Base-by-base conservation (phyloP, 2,797 vertebrate species). In the Gambusia yucatana region DNA sequence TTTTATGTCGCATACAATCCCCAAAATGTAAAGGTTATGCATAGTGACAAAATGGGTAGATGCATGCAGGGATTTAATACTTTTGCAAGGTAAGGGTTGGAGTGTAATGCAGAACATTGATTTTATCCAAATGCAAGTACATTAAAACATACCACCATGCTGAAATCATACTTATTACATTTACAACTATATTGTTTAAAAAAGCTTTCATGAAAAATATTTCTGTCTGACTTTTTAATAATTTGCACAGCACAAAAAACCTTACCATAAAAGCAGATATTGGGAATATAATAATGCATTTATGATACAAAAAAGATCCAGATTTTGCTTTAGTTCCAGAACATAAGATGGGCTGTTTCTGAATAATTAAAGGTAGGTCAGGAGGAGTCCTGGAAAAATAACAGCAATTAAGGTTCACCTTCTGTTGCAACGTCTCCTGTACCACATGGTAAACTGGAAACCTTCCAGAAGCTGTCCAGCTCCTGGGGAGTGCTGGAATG, bases 381-480 rank as follows among this genome's bases (percentile, higher is more conserved):
- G 79, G 80, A 86, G 76, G 82, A 92, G 77, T 75, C 69, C 79
- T 93, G 89, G 85, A 90, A 89, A 67, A 80, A 73, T 71, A 82
- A 80, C 81, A 82, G 79, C 90, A 93, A 92, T 94, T 90, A 94
- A 89, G 86, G 75, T 86, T 89, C 85, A 92, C 91, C 89, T 93
- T 92, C 91, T 92, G 93, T 82, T 90, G 79, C 61, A 7, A 79
- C 79, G 84, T 55, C 81, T 52, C 4, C 55, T 81, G 73, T n/a
- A 50, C 75, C 89, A 87, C 87, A 90, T 91, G 89, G 89, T 78
- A 80, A 82, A 84, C 75, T 91, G 86, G 91, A 92, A 67, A 82
- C 48, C 13, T 79, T 72, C 84, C 88, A 91, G 78, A 84, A 81
- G 48, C 79, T 57, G 82, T 72, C 67, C 36, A 72, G 82, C 81